phyloP scores from a whole-genome alignment of 2,797 vertebrate species.

The Phrynocephalus vlangalii region DNA sequence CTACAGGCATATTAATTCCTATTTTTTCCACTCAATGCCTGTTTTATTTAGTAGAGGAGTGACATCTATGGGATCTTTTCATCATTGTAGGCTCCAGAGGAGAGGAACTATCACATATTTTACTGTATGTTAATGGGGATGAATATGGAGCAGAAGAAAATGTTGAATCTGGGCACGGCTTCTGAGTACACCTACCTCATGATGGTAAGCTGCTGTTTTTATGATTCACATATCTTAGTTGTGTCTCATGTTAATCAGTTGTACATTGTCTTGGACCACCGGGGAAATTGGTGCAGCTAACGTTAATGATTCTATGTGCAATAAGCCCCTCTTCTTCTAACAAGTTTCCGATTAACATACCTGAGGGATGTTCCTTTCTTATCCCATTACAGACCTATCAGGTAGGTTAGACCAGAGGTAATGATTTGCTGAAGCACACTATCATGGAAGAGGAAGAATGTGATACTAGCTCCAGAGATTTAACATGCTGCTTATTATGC shows the following conservation, averaged over 20 bases:
- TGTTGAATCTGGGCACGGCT: constrained; percentile 86
- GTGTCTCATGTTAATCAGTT: neutral
- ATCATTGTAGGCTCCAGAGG: constrained; percentile 84
- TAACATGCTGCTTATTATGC: neutral
- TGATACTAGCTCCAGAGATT: neutral
- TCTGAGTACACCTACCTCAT: constrained; percentile 91
- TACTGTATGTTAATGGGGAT: constrained; percentile 96
- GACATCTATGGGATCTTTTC: neutral
- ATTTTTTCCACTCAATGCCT: neutral
- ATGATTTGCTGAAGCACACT: neutral
- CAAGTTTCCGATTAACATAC: neutral
- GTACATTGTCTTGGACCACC: neutral
- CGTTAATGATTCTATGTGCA: neutral
- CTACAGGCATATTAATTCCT: neutral
- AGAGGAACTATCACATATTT: constrained; percentile 98
- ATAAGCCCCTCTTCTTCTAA: neutral
- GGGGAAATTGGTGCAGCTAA: neutral
- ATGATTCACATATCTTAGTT: neutral
- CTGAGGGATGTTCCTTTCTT: neutral
- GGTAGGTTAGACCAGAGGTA: neutral
- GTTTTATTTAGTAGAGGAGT: neutral
- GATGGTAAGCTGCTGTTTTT: constrained; percentile 79
- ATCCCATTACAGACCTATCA: neutral
- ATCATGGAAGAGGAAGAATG: neutral
- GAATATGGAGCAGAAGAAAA: constrained; percentile 89